Evolutionary conservation across 2,797 vertebrate species (phyloP), one percentile per base, ranked within the genome.

Genomic region (Artibeus jamaicensis): DNA sequence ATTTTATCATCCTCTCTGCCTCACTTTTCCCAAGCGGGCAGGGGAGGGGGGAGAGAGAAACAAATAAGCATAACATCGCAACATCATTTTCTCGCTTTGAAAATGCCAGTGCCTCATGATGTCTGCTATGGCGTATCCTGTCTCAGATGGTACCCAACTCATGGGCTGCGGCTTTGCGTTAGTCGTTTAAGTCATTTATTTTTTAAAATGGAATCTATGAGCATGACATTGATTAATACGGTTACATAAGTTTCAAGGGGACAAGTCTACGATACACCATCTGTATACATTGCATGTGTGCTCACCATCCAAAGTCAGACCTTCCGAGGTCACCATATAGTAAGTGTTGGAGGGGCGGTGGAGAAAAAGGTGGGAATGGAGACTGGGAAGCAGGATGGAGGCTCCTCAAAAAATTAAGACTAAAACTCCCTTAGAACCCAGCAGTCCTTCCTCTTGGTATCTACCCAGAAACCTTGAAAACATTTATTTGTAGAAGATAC

Each of bases 81-180:
- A 5, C 5, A 3, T 32, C 42, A 0, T 39, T 1, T 4, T 70
- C 37, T 48, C 24, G n/a, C 34, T 46, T 48, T 62, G 32, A 37
- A 55, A 16, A 29, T 0, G 42, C 50, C 44, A 32, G 16, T 0
- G 79, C 48, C 34, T 3, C 29, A 0, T 46, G 21, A 0, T 14
- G 6, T 26, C 55, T 19, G 7, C 1, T 16, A 10, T 29, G 3
- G 1, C 8, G 29, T 21, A 6, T 19, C 26, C 15, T 26, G 29
- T 42, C 82, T 82, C 37, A 16, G 0, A 6, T 1, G 59, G 86
- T 22, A 14, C 76, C 39, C 48, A 50, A 57, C 37, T 48, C 29
- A 0, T 2, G 37, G 32, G 14, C 9, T n/a, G 24, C 4, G 3
- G 39, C 16, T 70, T 37, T 32, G 19, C 0, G 62, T 18, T 32